Conservation (phyloP, 2,113 vertebrate genomes). For the Scortum barcoo region DNA sequence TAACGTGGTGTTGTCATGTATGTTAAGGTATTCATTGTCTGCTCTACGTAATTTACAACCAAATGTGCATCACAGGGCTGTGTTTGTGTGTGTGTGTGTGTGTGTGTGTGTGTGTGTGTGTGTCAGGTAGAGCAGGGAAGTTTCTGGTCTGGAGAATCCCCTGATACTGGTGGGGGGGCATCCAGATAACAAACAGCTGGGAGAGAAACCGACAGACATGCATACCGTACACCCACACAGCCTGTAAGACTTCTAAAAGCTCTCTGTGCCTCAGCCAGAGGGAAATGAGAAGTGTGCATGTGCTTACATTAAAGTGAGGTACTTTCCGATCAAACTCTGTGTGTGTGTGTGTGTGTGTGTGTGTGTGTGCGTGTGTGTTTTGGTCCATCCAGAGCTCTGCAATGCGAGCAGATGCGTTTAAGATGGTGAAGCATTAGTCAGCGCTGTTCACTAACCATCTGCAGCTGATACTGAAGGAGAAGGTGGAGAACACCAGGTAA, state of each 20-base stretch:
- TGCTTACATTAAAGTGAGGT: slow-evolving; percentile 53
- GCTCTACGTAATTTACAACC: slow-evolving; percentile 27
- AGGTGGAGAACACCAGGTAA: slow-evolving; percentile 1
- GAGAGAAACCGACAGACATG: slow-evolving; percentile 13
- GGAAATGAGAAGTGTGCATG: slow-evolving; percentile 32
- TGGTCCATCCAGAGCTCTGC: slow-evolving; percentile 16
- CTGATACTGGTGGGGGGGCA: slow-evolving; percentile 50
- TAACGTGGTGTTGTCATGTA: neutral
- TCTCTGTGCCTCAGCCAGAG: slow-evolving; percentile 33
- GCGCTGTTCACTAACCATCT: slow-evolving; percentile 24
- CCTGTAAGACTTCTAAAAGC: slow-evolving; percentile 38
- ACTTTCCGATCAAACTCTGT: slow-evolving; percentile 46
- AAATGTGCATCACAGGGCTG: neutral
- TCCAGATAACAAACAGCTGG: slow-evolving; percentile 73
- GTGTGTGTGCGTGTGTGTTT: slow-evolving; percentile 25
- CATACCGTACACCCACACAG: slow-evolving; percentile 25
- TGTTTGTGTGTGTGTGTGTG: slow-evolving; percentile 19
- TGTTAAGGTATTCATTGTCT: slow-evolving; percentile 15
- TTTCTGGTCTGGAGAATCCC: slow-evolving; percentile 65
- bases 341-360: slow-evolving; percentile 21
- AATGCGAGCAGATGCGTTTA: slow-evolving; percentile 43
- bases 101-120: slow-evolving; percentile 22
- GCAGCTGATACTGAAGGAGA: slow-evolving; percentile 47
- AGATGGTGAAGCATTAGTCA: slow-evolving; percentile 32
- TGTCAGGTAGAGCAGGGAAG: slow-evolving; percentile 34